Evolutionary conservation across 2,888 invertebrate genomes (phyloP).

Genomic region (Xanthia togata): DNA sequence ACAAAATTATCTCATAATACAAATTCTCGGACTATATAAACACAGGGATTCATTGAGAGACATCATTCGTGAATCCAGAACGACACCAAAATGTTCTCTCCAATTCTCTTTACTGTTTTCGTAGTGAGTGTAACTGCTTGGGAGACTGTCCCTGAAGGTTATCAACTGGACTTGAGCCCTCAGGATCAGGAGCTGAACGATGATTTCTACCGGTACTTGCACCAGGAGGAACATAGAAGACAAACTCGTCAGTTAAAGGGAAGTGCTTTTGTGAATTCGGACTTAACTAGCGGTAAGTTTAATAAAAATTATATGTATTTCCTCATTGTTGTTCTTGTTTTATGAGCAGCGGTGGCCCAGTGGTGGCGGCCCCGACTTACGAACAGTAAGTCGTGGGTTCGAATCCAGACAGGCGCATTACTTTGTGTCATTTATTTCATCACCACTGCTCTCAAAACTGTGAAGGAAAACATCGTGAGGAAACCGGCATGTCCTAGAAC

Average conservation of each 20-base stretch:
- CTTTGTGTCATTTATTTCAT: too few species aligned
- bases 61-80: slow-evolving; percentile 42
- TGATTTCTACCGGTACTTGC: slow-evolving; percentile 28
- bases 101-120: slow-evolving; percentile 34
- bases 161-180: background rate
- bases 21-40: slow-evolving; percentile 39
- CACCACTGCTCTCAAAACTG: too few species aligned
- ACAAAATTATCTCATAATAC: slow-evolving; percentile 18
- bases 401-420: too few species aligned
- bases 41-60: background rate
- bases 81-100: slow-evolving; percentile 39
- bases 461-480: too few species aligned
- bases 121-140: slow-evolving; percentile 39
- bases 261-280: slow-evolving; percentile 65
- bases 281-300: slow-evolving; percentile 62
- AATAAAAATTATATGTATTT: background rate
- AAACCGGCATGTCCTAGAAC: too few species aligned
- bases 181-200: slow-evolving; percentile 1
- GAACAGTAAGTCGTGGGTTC: too few species aligned
- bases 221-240: slow-evolving; percentile 39
- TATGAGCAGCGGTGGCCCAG: too few species aligned
- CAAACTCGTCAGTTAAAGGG: slow-evolving; percentile 66
- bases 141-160: slow-evolving; percentile 1
- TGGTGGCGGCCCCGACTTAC: too few species aligned
- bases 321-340: background rate